Percentiles rank a stretch among this genome's conserved stretches.
Conservation (phyloP, 2,888 invertebrate genomes). For the Branchipolynoe longqiensis region DNA sequence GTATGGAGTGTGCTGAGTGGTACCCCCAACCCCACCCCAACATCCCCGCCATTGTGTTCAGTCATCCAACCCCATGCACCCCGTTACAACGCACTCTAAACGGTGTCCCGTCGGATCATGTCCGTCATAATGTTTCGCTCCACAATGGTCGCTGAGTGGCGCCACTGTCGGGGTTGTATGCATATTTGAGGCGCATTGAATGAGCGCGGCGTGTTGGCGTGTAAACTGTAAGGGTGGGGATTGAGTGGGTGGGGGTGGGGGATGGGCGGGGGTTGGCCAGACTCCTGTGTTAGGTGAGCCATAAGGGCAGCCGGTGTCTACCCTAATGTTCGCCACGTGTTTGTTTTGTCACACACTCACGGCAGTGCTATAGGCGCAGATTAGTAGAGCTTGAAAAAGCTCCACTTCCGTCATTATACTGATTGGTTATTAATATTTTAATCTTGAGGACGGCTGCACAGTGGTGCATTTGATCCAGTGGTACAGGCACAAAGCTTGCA, state of each 20-base stretch:
- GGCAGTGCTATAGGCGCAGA: no score
- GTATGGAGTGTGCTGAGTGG: no score
- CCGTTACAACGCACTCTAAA: constrained; percentile 29
- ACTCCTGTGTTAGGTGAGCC: no score
- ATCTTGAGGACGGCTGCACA: no score
- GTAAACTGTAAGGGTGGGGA: neutral
- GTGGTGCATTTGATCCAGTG: no score
- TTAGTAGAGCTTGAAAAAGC: no score
- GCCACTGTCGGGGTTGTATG: neutral
- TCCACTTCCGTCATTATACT: no score
- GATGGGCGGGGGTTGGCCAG: neutral
- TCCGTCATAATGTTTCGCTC: constrained; percentile 44
- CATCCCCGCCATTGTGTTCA: neutral
- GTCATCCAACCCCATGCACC: neutral
- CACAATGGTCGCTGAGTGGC: constrained; percentile 21
- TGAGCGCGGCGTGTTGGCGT: neutral
- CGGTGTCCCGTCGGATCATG: constrained; percentile 23
- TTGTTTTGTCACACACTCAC: no score
- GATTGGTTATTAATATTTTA: no score
- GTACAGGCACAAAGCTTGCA: no score
- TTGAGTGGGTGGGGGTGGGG: neutral
- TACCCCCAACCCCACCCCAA: neutral
- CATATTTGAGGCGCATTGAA: constrained; percentile 20
- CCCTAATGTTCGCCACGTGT: no score
- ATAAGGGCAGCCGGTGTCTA: no score